Percentiles rank a stretch among this genome's conserved stretches.
Evolutionary conservation across 2,797 vertebrate species (phyloP).

Genomic region (Amblyopsis hoosieri): DNA sequence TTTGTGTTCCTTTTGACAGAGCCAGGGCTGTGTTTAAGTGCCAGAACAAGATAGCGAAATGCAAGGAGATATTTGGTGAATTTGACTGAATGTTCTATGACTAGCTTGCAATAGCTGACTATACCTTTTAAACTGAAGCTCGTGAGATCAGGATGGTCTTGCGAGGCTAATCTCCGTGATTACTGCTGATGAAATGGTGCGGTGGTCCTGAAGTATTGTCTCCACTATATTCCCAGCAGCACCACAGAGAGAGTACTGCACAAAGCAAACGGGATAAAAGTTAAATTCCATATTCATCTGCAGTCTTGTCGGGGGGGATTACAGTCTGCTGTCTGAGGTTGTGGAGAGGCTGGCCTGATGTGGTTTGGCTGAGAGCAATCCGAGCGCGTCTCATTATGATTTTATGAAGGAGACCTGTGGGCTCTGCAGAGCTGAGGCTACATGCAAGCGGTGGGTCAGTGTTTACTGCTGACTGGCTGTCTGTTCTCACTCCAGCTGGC

Average conservation of each 20-base stretch:
- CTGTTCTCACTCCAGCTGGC: constrained; percentile 2
- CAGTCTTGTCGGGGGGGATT: background rate
- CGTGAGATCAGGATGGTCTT: too few species aligned
- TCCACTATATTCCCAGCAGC: background rate
- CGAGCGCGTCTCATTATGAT: constrained; percentile 1
- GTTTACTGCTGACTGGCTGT: constrained; percentile 1
- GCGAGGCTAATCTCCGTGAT: too few species aligned
- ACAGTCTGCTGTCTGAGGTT: background rate
- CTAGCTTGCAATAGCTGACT: too few species aligned
- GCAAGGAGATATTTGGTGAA: too few species aligned
- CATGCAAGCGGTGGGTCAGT: background rate
- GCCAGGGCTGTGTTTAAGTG: too few species aligned
- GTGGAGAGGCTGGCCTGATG: background rate
- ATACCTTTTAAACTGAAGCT: too few species aligned
- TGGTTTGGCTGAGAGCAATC: background rate
- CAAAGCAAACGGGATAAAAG: background rate
- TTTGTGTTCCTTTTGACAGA: too few species aligned
- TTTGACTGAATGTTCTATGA: too few species aligned
- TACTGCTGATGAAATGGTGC: background rate
- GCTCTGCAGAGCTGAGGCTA: background rate
- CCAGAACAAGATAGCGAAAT: too few species aligned
- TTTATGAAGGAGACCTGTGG: constrained; percentile 18
- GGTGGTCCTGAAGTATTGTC: background rate
- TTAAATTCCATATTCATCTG: background rate
- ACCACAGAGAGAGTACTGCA: background rate